These are phyloP conservation scores for Meteorus cinctellus DNA, from an alignment of 2,888 invertebrate species.

Conservation along the genomic window DNA sequence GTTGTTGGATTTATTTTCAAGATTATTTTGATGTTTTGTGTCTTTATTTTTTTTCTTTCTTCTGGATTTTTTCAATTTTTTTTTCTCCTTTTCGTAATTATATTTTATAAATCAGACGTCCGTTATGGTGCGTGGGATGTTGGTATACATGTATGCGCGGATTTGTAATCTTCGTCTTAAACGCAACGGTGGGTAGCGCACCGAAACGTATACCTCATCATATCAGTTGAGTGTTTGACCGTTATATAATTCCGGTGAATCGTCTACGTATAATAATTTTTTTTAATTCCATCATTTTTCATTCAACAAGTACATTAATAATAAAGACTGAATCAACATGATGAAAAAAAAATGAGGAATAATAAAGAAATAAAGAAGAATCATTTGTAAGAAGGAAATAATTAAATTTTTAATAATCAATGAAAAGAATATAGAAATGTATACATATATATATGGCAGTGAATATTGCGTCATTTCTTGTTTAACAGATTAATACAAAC, in stretches of 20 bases:
- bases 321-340: too few species aligned
- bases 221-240: slow-evolving; percentile 16
- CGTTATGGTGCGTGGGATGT: slow-evolving; percentile 18
- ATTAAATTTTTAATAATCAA: too few species aligned
- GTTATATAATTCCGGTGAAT: slow-evolving; percentile 41
- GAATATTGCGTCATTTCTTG: too few species aligned
- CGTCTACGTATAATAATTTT: slow-evolving; percentile 7
- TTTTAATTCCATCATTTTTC: not conserved
- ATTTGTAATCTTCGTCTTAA: slow-evolving; percentile 32
- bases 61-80: not conserved
- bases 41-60: not conserved
- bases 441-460: too few species aligned
- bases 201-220: slow-evolving; percentile 28
- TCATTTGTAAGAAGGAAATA: too few species aligned
- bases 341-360: not conserved
- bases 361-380: not conserved
- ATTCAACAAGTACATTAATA: too few species aligned
- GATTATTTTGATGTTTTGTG: not conserved
- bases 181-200: slow-evolving; percentile 39
- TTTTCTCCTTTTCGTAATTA: slow-evolving; percentile 1
- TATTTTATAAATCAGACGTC: slow-evolving; percentile 5
- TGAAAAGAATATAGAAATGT: too few species aligned
- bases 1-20: not conserved
- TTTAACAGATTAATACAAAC: too few species aligned
- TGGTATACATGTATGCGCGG: not conserved